These are phyloP conservation scores for Sesia bembeciformis DNA, from an alignment of 2,888 invertebrate genomes.

Conservation along the genomic window DNA sequence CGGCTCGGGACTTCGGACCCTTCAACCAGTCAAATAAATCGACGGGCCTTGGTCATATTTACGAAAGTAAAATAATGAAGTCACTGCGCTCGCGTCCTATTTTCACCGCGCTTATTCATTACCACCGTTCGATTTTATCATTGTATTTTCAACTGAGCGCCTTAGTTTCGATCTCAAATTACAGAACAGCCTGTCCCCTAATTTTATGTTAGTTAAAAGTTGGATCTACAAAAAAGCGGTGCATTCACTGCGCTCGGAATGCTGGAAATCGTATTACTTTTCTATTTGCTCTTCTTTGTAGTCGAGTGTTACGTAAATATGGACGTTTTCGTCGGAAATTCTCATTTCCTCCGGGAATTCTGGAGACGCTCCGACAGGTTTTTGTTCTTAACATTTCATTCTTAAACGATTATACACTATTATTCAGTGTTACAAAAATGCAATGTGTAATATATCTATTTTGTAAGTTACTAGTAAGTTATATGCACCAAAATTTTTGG, in stretches of 20 bases:
- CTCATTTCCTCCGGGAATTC: constrained; percentile 60
- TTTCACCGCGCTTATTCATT: too few relatives aligned
- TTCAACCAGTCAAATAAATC: constrained; percentile 8
- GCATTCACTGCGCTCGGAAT: constrained; percentile 40
- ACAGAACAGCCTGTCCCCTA: not conserved
- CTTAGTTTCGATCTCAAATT: too few relatives aligned
- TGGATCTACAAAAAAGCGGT: constrained; percentile 31
- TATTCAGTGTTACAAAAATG: too few relatives aligned
- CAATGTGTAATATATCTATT: too few relatives aligned
- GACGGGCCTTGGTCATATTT: not conserved
- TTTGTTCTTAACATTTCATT: constrained; percentile 11
- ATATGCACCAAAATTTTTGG: too few relatives aligned
- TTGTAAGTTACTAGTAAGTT: too few relatives aligned
- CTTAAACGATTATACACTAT: not conserved
- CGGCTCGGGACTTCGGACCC: constrained; percentile 19
- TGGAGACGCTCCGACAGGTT: constrained; percentile 25
- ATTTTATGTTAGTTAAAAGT: constrained; percentile 7
- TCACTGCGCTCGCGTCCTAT: too few relatives aligned
- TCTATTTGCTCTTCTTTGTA: constrained; percentile 71
- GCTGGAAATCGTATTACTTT: constrained; percentile 69
- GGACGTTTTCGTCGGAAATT: constrained; percentile 60
- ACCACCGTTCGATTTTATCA: too few relatives aligned
- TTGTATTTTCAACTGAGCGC: too few relatives aligned
- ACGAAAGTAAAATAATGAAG: too few relatives aligned
- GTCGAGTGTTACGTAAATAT: constrained; percentile 72